Base-by-base conservation (phyloP, 1,140 invertebrate species). In the Drosophila ambigua region DNA sequence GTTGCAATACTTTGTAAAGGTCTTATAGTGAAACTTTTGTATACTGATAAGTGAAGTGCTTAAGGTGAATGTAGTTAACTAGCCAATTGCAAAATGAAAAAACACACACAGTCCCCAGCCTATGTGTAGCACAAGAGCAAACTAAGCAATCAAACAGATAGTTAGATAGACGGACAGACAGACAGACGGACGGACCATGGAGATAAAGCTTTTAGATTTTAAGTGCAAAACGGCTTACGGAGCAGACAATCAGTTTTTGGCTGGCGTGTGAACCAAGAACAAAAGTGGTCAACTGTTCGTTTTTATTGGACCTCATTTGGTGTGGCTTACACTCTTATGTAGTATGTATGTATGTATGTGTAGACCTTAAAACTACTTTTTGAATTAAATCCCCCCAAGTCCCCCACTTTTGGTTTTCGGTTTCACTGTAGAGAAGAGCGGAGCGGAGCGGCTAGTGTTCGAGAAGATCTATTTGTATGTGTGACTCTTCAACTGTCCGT, bases 1-100 rank as follows among this genome's bases (percentile, higher is more conserved):
- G 82, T 85, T 85, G 83, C 74, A 85, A 87, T 85, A 82, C 67
- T 81, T 84, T 88, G 74, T 87, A 85, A 87, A 81, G 60, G 77
- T 85, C 77, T 77, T 81, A 85, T 77, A 81, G 74, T 87, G 68
- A 82, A 78, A 74, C 68, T 58, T 61, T 81, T 76, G 69, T 48
- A 85, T 45, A 59, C 55, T 64, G 66, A 65, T 60, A 75, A 71
- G 76, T 72, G 11, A 13, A 39, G 35, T 13, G 11, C 35, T 39
- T 39, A 11, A 39, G 35, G 20, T 20, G 20, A 20, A 39, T 82
- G 78, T 87, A 85, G 75, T 77, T 85, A 85, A 83, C 74, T 88
- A 85, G 82, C 78, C 69, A 85, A 85, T 78, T 78, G 79, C 79
- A 62, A 69, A 60, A 63, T 44, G 55, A 57, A 46, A 63, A 39